Base-by-base conservation (phyloP, 2,888 invertebrate genomes). In the Philonicus albiceps region DNA sequence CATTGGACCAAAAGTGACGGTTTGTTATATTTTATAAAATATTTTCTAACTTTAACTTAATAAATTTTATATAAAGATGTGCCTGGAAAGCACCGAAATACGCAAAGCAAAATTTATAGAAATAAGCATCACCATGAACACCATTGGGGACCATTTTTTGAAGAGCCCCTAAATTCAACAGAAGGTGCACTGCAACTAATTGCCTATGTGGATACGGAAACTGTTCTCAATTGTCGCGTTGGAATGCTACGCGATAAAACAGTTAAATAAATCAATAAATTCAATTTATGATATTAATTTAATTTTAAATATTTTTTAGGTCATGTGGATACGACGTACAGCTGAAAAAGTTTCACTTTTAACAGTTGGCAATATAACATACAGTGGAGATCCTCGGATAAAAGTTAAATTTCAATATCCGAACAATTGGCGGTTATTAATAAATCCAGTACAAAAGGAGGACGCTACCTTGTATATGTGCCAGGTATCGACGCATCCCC, bases 401-500 rank as follows among this genome's bases (percentile, higher is more conserved):
- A 93, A 94, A 86, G 93, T 95, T 43, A 94, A 94, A 90, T 95
- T 94, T 90, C 95, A 95, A 91, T 95, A 95, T 90, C 95, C 95
- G 3, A 95, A 95, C 91, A 95, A 95, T 90, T 95, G 95, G 95
- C 93, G 95, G 86, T 92, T 95, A 64, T 92, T 93, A 88, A 96
- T 96, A 90, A 95, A 95, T 90, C 95, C 95, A 86, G 95, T 96
- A 53, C 95, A 95, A 90, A 93, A 94, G 88, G 94, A 95, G 40
- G 96, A 96, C 90, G 95, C 94, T 74, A 96, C 96, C 30, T 93
- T 95, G 86, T 96, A 96, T 91, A 95, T 96, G 94, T 96, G 96
- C 92, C 96, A 96, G 94, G 95, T 96, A 91, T 96, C 96, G 86
- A 96, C 96, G 74, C 95, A 96, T 92, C 96, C 96, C 30, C 96